phyloP scores from a whole-genome alignment of 2,113 vertebrate species.

The Hydrochoerus hydrochaeris region DNA sequence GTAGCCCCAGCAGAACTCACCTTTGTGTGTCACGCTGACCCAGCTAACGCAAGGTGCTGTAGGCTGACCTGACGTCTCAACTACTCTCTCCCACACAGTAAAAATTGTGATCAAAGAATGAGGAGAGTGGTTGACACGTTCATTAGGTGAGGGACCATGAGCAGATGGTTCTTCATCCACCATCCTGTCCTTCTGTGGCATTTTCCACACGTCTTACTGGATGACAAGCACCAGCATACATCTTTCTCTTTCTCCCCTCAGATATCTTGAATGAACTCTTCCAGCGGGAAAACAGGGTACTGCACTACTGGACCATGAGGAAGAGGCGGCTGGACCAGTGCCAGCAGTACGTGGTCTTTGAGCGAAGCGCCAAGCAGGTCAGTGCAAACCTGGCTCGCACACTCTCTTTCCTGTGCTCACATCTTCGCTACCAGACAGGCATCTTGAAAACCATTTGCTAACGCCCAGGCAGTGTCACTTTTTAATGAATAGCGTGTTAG shows the following conservation, averaged over 20 bases:
- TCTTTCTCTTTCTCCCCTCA: slow-evolving; percentile 73
- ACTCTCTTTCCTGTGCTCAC: accelerated
- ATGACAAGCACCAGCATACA: accelerated
- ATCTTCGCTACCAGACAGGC: accelerated
- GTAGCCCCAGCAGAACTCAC: background rate
- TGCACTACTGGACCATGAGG: slow-evolving; percentile 99
- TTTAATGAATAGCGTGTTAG: background rate
- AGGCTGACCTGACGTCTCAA: background rate
- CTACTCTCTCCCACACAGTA: accelerated
- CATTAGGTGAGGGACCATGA: background rate
- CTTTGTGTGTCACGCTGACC: no score
- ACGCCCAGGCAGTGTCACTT: background rate
- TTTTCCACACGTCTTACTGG: accelerated
- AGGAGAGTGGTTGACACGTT: background rate
- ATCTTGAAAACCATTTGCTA: background rate
- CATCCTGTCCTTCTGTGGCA: background rate
- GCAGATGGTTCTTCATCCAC: background rate
- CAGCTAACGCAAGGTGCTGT: background rate
- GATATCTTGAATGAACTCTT: slow-evolving; percentile 98
- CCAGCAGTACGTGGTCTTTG: slow-evolving; percentile 99
- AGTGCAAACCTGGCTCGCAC: background rate
- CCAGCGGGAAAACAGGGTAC: slow-evolving; percentile 97
- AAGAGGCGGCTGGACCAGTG: slow-evolving; percentile 98
- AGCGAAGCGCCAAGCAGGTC: slow-evolving; percentile 99
- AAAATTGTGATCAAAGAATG: background rate